Evolutionary conservation across 2,888 invertebrate species (phyloP), one percentile per base, ranked within the genome.

Genomic region (Papilio demoleus): DNA sequence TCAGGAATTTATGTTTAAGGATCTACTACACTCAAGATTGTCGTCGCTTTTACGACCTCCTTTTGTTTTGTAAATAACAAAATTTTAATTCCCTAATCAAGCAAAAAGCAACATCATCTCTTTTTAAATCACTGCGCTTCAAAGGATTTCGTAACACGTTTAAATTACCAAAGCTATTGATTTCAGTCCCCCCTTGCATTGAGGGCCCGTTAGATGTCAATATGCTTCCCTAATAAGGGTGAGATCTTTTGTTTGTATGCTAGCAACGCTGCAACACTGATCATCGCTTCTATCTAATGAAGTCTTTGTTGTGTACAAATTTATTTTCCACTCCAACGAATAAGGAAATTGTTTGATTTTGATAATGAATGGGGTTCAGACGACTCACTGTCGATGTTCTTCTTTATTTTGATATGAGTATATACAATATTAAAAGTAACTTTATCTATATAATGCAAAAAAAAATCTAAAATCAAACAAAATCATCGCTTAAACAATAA

Each of bases 151-250:
- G 82, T 78, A 81, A 86, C 84, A 82, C 81, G 84, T 83, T 87
- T 85, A 84, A 87, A 84, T 88, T 86, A 85, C 84, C 81, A 82
- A 87, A 87, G 86, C 84, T 77, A 91, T 92, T 86, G 91, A 91
- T 90, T 89, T 87, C 82, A 76, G 75, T 68, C 74, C 81, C 88
- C 84, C 82, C 73, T 65, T 70, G 65, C 42, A 65, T 74, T 76
- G 77, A 79, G 83, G 84, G 83, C 75, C 76, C 74, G 73, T 75
- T 68, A 72, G 80, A 71, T 77, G 78, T 81, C 81, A 78, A 81
- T 83, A 81, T 79, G 81, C 74, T 79, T 68, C 74, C 72, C 71
- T 72, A 75, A 76, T 73, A 76, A 75, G 75, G 75, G 74, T 53
- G 70, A 45, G 74, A 60, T 71, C 71, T 45, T 58, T 70, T 70